Conservation (phyloP, 2,797 vertebrate species). For the Thamnophis elegans region DNA sequence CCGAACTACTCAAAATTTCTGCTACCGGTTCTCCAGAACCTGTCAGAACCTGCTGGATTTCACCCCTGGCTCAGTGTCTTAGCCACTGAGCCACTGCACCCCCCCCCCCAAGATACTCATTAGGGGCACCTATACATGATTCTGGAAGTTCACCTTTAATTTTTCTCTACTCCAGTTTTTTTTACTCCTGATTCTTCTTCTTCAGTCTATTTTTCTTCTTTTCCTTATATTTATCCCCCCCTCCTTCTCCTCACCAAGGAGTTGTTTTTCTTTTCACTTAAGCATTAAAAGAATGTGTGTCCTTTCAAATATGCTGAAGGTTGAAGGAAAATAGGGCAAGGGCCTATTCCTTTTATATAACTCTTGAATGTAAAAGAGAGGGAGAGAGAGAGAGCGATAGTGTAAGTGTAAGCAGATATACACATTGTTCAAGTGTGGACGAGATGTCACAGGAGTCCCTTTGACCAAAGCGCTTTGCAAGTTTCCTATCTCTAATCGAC, state of each 20-base stretch:
- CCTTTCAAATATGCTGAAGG: not conserved
- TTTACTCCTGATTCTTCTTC: not conserved
- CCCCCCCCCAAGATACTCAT: not conserved
- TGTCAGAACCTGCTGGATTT: too few species aligned
- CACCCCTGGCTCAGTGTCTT: too few species aligned
- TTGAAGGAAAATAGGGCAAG: not conserved
- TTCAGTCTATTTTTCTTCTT: not conserved
- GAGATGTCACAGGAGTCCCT: not conserved
- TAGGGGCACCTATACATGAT: not conserved
- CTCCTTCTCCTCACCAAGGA: not conserved
- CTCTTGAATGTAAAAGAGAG: not conserved
- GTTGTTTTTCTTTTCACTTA: not conserved
- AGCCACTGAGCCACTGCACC: too few species aligned
- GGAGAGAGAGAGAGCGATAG: not conserved
- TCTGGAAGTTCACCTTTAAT: not conserved
- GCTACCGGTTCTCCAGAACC: too few species aligned
- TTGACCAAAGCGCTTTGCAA: not conserved
- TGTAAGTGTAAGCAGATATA: not conserved
- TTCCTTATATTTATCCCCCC: not conserved
- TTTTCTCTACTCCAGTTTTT: not conserved
- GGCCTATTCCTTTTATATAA: not conserved
- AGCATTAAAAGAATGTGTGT: not conserved
- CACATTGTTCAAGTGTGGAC: not conserved
- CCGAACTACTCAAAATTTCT: too few species aligned
- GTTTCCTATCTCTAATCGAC: not conserved